Base-by-base conservation (phyloP, 35 echinoderm and acorn worm genomes). In the Patiria miniata region DNA sequence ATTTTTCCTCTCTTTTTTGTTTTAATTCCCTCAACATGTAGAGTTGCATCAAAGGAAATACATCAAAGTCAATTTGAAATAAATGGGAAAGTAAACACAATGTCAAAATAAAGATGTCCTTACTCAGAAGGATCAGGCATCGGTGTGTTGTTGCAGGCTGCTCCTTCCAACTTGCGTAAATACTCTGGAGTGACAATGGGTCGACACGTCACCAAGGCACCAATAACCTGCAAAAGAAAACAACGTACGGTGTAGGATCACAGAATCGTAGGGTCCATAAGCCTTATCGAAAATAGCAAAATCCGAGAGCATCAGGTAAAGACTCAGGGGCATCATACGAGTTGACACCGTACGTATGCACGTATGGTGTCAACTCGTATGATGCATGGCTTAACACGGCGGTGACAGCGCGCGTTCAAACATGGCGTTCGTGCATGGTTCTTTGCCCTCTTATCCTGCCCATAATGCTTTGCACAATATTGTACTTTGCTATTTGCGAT, bases 181-280 rank as follows among this genome's bases (percentile, higher is more conserved):
- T 54, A 97, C 33, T 90, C 39, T 16, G 95, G 91, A 40, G 87
- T 93, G 19, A 97, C 95, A 19, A 97, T 90, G 29, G 56, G 79
- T n/a, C 80, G 78, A 32, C 95, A 97, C 5, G 91, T 78, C 7
- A 97, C 78, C 30, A 97, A 79, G 15, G 95, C 91, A 2, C 82
- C 81, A 34, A 93, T 88, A 0, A 97, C 91, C 95, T 97, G 65
- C 16, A 80, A 81, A 7, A 18, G 40, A 56, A 77, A 8, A 19
- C 22, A n/a, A 81, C 29, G 52, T 21, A 10, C 42, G 1, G 1
- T 69, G 2, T 26, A 14, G 18, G 53, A 68, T 28, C 18, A 28
- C n/a, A 36, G 17, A 69, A 69, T 69, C 33, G 54, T n/a, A n/a
- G 12, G 54, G 54, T 58, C 12, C n/a, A 58, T n/a, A 58, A 58